phyloP scores from a whole-genome alignment of 2,113 vertebrate species.

The Scortum barcoo region DNA sequence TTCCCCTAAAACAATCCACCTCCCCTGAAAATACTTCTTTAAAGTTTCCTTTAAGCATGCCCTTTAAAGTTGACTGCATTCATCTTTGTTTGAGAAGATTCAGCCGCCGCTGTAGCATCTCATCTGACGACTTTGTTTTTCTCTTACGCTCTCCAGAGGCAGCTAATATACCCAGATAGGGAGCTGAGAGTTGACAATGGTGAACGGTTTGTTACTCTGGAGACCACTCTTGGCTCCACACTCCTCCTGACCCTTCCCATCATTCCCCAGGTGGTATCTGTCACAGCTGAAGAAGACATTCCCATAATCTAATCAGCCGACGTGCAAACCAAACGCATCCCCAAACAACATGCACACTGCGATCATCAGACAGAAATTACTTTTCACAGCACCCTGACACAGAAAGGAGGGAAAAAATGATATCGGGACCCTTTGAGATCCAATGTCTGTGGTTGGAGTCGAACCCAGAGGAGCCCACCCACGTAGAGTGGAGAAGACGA shows the following conservation, averaged over 20 bases:
- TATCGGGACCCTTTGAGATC: conserved; percentile 45
- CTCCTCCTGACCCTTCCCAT: conserved; percentile 38
- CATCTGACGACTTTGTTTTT: conserved; percentile 47
- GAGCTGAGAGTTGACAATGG: conserved; percentile 39
- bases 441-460: conserved; percentile 37
- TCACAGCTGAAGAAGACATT: conserved; percentile 54
- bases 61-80: conserved; percentile 20
- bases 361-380: conserved; percentile 39
- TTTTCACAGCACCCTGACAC: conserved; percentile 33
- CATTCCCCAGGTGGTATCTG: conserved; percentile 58
- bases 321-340: conserved; percentile 28
- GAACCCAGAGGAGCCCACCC: conserved; percentile 67
- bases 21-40: conserved; percentile 26
- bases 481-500: conserved; percentile 39
- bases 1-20: conserved; percentile 22
- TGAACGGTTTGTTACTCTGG: conserved; percentile 29
- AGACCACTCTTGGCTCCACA: conserved; percentile 28
- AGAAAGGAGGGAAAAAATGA: conserved; percentile 30
- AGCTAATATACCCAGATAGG: conserved; percentile 19
- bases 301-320: conserved; percentile 44
- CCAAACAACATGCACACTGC: neutral
- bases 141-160: conserved; percentile 30
- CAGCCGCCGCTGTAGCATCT: conserved; percentile 36
- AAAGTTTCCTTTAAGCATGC: conserved; percentile 9
- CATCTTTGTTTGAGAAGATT: conserved; percentile 44